Percentiles rank a stretch among this genome's conserved stretches.
Conservation (phyloP, 30 jellyfish, hydroid and myxozoan genomes). For the Hydra vulgaris region DNA sequence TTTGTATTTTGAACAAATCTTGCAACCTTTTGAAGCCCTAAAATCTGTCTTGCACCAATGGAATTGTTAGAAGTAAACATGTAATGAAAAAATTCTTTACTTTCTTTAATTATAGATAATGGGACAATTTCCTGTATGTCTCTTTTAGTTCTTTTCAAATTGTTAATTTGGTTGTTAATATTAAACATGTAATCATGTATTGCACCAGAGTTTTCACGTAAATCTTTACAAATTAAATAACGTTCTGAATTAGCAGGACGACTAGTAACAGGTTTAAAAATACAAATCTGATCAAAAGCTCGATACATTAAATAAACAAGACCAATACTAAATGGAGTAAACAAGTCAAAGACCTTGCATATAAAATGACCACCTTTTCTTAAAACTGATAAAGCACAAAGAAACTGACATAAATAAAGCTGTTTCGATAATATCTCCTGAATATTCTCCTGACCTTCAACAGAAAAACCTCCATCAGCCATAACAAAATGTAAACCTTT, state of each 20-base stretch:
- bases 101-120: slow-evolving; percentile 29
- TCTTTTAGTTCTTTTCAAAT: slow-evolving; percentile 36
- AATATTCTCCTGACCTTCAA: slow-evolving; percentile 91
- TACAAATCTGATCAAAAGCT: slow-evolving; percentile 63
- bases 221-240: slow-evolving; percentile 59
- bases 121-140: slow-evolving; percentile 76
- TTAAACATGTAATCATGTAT: slow-evolving; percentile 75
- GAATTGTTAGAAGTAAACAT: slow-evolving; percentile 49
- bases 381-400: slow-evolving; percentile 68
- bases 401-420: slow-evolving; percentile 81
- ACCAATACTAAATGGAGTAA: slow-evolving; percentile 93
- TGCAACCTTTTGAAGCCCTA: slow-evolving; percentile 51
- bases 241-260: slow-evolving; percentile 97
- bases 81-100: slow-evolving; percentile 39
- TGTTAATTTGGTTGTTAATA: slow-evolving; percentile 36
- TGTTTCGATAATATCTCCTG: slow-evolving; percentile 91
- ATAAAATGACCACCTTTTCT: slow-evolving; percentile 94
- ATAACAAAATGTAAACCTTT: slow-evolving; percentile 83
- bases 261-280: slow-evolving; percentile 82
- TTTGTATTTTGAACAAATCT: slow-evolving; percentile 68
- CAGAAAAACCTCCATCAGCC: slow-evolving; percentile 99
- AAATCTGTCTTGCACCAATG: slow-evolving; percentile 61
- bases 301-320: slow-evolving; percentile 59
- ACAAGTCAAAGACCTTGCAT: slow-evolving; percentile 76
- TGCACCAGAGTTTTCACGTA: slow-evolving; percentile 30